phyloP scores from a whole-genome alignment of 2,797 vertebrate species.

The Apogon hyalosoma region DNA sequence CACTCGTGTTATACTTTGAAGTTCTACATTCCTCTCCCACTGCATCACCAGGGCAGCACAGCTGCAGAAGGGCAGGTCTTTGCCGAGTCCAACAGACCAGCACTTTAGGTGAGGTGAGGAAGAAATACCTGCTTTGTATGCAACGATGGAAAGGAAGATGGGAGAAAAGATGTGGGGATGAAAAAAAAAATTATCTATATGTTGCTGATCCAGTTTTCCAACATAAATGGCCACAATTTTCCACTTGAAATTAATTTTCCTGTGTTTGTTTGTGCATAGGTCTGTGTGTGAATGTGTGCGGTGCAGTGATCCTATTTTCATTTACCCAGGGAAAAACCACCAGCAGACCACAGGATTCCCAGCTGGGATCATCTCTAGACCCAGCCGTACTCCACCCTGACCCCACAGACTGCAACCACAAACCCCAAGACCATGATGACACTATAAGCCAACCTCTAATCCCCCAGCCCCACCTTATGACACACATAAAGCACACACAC shows the following conservation, averaged over 20 bases:
- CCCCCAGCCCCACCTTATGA: slow-evolving; percentile 50
- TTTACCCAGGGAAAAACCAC: slow-evolving; percentile 47
- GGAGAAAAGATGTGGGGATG: background rate
- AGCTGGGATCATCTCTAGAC: slow-evolving; percentile 56
- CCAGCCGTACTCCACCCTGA: slow-evolving; percentile 69
- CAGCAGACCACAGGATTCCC: slow-evolving; percentile 63
- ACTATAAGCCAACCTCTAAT: slow-evolving; percentile 51
- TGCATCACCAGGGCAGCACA: slow-evolving; percentile 81
- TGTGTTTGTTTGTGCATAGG: slow-evolving; percentile 31
- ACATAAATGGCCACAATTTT: slow-evolving; percentile 11
- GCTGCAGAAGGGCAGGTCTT: slow-evolving; percentile 67
- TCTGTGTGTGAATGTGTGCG: slow-evolving; percentile 21
- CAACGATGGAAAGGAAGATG: slow-evolving; percentile 47
- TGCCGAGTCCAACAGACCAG: slow-evolving; percentile 33
- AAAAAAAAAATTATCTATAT: background rate
- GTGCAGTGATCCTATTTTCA: slow-evolving; percentile 52
- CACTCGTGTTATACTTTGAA: slow-evolving; percentile 76
- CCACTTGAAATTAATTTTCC: background rate
- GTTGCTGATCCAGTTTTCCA: background rate
- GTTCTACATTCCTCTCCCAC: slow-evolving; percentile 80
- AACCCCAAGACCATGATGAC: slow-evolving; percentile 66
- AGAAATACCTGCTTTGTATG: slow-evolving; percentile 44
- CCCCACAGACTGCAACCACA: slow-evolving; percentile 64
- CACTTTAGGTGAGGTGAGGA: slow-evolving; percentile 67
- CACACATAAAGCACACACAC: slow-evolving; percentile 32